Evolutionary conservation across 2,797 vertebrate species (phyloP).

Genomic region (Erethizon dorsatum): DNA sequence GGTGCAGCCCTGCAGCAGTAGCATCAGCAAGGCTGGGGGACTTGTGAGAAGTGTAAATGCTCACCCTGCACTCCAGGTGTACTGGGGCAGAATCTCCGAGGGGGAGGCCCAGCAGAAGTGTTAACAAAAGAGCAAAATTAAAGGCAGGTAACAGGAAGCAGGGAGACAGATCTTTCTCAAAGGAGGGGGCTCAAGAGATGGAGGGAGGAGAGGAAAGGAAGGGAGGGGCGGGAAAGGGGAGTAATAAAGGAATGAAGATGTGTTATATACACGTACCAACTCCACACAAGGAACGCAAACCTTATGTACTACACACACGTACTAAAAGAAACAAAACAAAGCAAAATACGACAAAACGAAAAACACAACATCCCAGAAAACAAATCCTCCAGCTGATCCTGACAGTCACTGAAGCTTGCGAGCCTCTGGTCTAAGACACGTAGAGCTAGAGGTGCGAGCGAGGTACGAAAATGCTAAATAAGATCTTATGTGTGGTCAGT

Average conservation of each 20-base stretch:
- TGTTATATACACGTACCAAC: neutral
- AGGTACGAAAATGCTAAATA: neutral
- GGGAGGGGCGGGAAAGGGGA: neutral
- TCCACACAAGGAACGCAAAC: neutral
- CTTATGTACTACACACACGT: neutral
- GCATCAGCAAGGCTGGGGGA: neutral
- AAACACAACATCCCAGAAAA: neutral
- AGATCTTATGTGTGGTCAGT: neutral
- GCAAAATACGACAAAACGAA: neutral
- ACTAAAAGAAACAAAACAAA: neutral
- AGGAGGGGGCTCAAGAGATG: neutral
- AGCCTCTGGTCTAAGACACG: neutral
- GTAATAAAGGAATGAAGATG: too few relatives aligned
- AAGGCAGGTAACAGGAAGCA: neutral
- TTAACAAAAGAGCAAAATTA: neutral
- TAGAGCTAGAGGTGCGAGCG: neutral
- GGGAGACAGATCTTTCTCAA: neutral
- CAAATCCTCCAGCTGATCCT: neutral
- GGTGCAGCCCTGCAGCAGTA: neutral
- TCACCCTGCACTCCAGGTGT: neutral
- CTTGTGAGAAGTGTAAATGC: neutral
- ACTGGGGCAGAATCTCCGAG: neutral
- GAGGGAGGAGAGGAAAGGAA: too few relatives aligned
- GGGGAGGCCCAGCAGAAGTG: neutral
- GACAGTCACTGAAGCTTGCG: neutral